Conservation (phyloP, 2,113 vertebrate genomes). For the Tinamus guttatus region DNA sequence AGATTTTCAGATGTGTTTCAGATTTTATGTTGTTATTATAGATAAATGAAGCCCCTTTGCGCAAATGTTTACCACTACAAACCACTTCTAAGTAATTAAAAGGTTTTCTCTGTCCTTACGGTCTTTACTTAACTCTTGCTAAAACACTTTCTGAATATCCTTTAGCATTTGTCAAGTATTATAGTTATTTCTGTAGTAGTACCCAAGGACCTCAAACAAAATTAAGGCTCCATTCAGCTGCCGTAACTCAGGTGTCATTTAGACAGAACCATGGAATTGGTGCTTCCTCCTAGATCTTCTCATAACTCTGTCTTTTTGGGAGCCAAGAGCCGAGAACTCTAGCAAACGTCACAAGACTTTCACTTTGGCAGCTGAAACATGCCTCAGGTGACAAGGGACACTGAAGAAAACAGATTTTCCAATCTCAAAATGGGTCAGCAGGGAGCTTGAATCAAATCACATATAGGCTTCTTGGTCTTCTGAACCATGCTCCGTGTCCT, state of each 20-base stretch:
- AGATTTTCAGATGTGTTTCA: neutral
- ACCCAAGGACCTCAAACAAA: neutral
- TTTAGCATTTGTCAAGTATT: neutral
- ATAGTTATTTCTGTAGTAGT: neutral
- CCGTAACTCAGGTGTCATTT: neutral
- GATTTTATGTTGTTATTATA: neutral
- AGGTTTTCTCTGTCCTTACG: accelerated
- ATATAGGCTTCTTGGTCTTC: neutral
- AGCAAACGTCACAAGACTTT: neutral
- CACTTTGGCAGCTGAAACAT: neutral
- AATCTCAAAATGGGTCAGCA: neutral
- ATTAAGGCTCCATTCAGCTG: neutral
- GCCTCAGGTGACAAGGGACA: neutral
- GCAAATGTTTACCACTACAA: neutral
- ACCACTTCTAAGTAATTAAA: neutral
- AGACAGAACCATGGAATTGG: neutral
- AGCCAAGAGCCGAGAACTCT: neutral
- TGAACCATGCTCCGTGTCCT: neutral
- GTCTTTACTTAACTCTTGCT: neutral
- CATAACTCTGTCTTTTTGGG: neutral
- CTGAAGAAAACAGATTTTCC: neutral
- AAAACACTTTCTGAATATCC: neutral
- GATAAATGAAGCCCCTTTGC: neutral
- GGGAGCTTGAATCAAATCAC: neutral
- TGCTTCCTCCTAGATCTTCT: neutral